A percentile compares a stretch with the other conserved stretches of the same genome.
Conservation (phyloP, 2,888 invertebrate genomes). For the Volucella inflata region DNA sequence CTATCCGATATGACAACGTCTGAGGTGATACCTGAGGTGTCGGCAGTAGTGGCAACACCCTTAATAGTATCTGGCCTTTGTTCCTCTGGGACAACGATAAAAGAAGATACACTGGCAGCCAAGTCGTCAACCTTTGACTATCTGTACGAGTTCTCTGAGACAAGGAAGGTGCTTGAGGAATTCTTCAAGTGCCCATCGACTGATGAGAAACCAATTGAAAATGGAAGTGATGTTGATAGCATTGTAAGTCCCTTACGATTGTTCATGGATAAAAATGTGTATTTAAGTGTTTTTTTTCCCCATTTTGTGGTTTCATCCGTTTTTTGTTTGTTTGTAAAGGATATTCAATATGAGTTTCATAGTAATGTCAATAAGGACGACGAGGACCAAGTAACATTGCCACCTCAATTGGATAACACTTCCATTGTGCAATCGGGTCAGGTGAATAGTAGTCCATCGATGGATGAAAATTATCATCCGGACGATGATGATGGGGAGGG, state of each 20-base stretch:
- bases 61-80: constrained; percentile 55
- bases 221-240: constrained; percentile 83
- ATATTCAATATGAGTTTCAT: constrained; percentile 86
- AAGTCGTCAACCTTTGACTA: constrained; percentile 91
- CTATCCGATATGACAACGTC: constrained; percentile 83
- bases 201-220: constrained; percentile 85
- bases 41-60: constrained; percentile 47
- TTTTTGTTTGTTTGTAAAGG: constrained; percentile 80
- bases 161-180: constrained; percentile 94
- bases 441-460: constrained; percentile 76
- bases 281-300: constrained; percentile 20
- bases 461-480: constrained; percentile 79
- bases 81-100: constrained; percentile 67
- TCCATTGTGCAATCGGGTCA: constrained; percentile 76
- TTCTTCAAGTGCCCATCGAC: constrained; percentile 93
- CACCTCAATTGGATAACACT: constrained; percentile 78
- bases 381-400: constrained; percentile 78
- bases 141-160: constrained; percentile 95
- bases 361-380: constrained; percentile 80
- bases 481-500: constrained; percentile 79
- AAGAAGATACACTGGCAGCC: constrained; percentile 74
- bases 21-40: constrained; percentile 79
- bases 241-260: constrained; percentile 79
- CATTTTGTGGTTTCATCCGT: constrained; percentile 5
- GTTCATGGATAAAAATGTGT: constrained; percentile 37